Evolutionary conservation across 2,888 invertebrate genomes (phyloP).

Genomic region (Protonemura montana): DNA sequence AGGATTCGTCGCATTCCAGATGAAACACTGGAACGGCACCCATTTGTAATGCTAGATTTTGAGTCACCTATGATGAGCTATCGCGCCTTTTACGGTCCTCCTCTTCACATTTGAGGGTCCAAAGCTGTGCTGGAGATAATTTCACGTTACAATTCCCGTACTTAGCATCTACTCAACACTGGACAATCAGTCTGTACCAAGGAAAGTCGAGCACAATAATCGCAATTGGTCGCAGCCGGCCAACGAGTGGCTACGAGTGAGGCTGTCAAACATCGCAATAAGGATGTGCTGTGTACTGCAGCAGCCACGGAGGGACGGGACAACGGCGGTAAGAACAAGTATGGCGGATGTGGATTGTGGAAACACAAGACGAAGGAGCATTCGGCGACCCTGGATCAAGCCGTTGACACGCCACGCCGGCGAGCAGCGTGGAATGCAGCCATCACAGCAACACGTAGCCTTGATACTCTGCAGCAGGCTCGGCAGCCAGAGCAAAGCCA

Average conservation of each 20-base stretch:
- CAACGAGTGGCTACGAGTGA: not conserved
- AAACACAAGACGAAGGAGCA: conserved; percentile 12
- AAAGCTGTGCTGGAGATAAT: not conserved
- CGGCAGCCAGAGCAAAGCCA: not conserved
- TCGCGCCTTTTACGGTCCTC: not conserved
- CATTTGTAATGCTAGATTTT: not conserved
- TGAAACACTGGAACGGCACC: not conserved
- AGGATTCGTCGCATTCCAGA: not conserved
- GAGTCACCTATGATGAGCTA: not conserved
- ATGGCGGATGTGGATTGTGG: conserved; percentile 7
- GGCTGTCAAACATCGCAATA: not conserved
- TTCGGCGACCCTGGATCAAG: conserved; percentile 18
- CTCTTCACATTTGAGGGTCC: not conserved
- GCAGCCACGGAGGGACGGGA: not conserved
- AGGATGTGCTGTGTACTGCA: not conserved
- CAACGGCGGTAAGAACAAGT: not conserved
- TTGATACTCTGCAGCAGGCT: not conserved
- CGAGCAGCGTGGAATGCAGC: conserved; percentile 23
- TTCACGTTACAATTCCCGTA: not conserved
- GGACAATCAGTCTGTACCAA: not conserved
- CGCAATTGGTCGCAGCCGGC: no score
- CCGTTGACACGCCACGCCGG: conserved; percentile 9
- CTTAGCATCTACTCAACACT: not conserved
- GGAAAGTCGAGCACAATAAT: no score
- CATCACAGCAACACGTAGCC: not conserved